Evolutionary conservation across 2,113 vertebrate genomes (phyloP).

Genomic region (Peromyscus leucopus): DNA sequence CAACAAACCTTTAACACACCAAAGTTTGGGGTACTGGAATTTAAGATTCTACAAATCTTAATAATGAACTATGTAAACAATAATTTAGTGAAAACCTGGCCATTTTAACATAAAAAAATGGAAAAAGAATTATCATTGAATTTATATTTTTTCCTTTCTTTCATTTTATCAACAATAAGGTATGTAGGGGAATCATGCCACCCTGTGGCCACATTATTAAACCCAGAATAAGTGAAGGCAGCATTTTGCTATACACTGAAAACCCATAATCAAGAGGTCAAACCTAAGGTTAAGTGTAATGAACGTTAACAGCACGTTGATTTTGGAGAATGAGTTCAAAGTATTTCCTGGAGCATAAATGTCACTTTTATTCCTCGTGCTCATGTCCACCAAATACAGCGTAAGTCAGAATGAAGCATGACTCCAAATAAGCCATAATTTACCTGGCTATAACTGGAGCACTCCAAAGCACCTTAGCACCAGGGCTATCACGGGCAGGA

Average conservation of each 20-base stretch:
- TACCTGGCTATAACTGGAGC: neutral
- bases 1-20: neutral
- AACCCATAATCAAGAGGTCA: neutral
- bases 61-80: neutral
- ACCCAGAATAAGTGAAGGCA: neutral
- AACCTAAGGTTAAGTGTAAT: neutral
- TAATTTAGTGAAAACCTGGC: neutral
- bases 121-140: neutral
- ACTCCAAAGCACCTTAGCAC: neutral
- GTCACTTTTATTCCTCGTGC: neutral
- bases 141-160: neutral
- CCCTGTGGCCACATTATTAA: slow-evolving; percentile 50
- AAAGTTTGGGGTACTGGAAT: neutral
- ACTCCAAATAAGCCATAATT: neutral
- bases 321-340: neutral
- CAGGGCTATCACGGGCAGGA: neutral
- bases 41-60: slow-evolving; percentile 22
- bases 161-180: slow-evolving; percentile 36
- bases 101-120: neutral
- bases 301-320: neutral
- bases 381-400: neutral
- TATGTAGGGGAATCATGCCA: slow-evolving; percentile 33
- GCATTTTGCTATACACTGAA: neutral
- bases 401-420: neutral
- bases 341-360: neutral